phyloP scores from a whole-genome alignment of 2,888 invertebrate species.

The Andrena marginata region DNA sequence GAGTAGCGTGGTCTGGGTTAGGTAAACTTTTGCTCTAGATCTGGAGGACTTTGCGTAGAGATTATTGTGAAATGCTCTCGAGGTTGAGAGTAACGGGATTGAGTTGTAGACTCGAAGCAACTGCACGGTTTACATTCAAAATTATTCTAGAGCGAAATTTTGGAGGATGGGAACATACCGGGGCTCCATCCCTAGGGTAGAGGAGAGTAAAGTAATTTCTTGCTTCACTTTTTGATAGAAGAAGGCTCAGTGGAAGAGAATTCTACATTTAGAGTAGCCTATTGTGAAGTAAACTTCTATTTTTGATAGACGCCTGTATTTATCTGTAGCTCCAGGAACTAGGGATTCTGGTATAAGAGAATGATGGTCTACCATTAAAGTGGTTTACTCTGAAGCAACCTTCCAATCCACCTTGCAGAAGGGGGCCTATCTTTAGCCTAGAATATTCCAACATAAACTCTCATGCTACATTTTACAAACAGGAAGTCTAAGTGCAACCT shows the following conservation, averaged over 20 bases:
- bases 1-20: not conserved
- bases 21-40: too few relatives aligned
- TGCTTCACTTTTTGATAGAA: not conserved
- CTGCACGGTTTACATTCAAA: too few relatives aligned
- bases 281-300: not conserved
- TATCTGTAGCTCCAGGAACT: not conserved
- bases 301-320: not conserved
- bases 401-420: not conserved
- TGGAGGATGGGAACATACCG: too few relatives aligned
- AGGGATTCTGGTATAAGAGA: not conserved
- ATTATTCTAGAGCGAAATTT: too few relatives aligned
- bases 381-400: not conserved
- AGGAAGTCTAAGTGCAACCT: not conserved
- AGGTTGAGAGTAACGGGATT: too few relatives aligned
- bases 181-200: too few relatives aligned
- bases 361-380: constrained; percentile 4
- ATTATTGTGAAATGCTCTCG: not conserved
- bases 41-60: not conserved
- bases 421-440: not conserved
- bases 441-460: not conserved
- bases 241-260: not conserved
- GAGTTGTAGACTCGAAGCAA: too few relatives aligned
- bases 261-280: not conserved
- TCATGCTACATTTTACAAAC: not conserved
- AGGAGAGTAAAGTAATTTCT: not conserved